Base-by-base conservation (phyloP, 2,797 vertebrate genomes). In the Tamandua tetradactyla region DNA sequence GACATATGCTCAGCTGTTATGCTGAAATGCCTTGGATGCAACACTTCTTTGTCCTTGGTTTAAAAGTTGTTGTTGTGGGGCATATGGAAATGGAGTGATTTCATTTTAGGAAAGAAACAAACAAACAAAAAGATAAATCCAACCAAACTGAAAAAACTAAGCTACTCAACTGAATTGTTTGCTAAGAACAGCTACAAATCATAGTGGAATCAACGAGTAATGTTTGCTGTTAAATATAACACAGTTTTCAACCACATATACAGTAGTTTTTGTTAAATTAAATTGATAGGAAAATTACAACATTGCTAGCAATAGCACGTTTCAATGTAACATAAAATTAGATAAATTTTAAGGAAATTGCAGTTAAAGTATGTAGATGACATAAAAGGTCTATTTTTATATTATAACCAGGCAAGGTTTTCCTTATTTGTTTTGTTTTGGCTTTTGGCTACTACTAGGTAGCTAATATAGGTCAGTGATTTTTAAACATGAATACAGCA, bases 231-330 rank as follows among this genome's bases (percentile, higher is more conserved):
- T 62, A 71, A 89, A 59, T 40, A 80, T 0, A 64, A 22, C 37
- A 86, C 0, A 68, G 3, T 30, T 80, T 93, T 92, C 1, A 35
- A 30, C 76, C 25, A 57, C 27, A 75, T 32, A 59, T 59, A 61
- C 74, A 80, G 27, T 13, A 79, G 13, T 17, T 59, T 93, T 14
- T 23, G 0, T 59, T 55, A 9, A 52, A 55, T 37, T 74, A 75
- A 61, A 42, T 9, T 83, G 2, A 62, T 52, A 72, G 12, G 35
- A 89, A 84, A 87, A 78, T 27, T 61, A 64, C 30, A 44, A 69
- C n/a, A 61, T 5, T 82, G 23, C 10, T 78, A 96, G 37, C 84
- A 84, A 78, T 14, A 83, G 2, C 14, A 57, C 40, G 15, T 84
- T 80, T 72, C 14, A 64, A 59, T 74, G 37, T n/a, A 40, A 66